Evolutionary conservation across 2,113 vertebrate species (phyloP).

Genomic region (Condylura cristata): DNA sequence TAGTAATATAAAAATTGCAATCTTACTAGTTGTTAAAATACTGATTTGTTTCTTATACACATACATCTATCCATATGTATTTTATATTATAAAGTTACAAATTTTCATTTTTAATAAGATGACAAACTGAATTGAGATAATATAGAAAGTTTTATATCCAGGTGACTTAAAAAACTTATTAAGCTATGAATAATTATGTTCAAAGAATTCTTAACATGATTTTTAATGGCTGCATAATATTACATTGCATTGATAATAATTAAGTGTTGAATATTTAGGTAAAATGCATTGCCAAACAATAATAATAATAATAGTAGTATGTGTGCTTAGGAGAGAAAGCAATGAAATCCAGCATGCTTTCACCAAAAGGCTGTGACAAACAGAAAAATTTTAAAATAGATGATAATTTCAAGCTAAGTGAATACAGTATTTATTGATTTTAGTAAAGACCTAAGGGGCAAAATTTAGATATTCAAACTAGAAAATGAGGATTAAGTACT

Average conservation of each 20-base stretch:
- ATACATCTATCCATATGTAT: background rate
- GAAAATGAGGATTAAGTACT: background rate
- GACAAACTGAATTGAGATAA: background rate
- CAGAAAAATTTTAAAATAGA: constrained; percentile 13
- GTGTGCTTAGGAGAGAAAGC: background rate
- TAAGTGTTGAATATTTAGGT: constrained; percentile 9
- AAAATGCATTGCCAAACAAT: constrained; percentile 19
- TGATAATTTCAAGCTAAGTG: background rate
- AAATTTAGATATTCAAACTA: background rate
- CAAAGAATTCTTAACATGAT: constrained; percentile 25
- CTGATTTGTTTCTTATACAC: background rate
- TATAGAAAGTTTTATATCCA: background rate
- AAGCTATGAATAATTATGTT: constrained; percentile 25
- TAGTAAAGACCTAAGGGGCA: background rate
- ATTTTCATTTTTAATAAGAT: constrained; percentile 1
- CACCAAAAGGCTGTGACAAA: constrained; percentile 6
- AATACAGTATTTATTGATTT: background rate
- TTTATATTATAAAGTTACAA: constrained; percentile 6
- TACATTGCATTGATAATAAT: background rate
- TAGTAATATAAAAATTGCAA: background rate
- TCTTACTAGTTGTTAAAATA: background rate
- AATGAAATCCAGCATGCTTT: constrained; percentile 12
- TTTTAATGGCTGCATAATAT: background rate
- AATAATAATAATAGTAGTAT: too few species aligned
- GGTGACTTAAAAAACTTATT: background rate